Conservation (phyloP, 2,797 vertebrate species). For the Sarcoramphus papa region DNA sequence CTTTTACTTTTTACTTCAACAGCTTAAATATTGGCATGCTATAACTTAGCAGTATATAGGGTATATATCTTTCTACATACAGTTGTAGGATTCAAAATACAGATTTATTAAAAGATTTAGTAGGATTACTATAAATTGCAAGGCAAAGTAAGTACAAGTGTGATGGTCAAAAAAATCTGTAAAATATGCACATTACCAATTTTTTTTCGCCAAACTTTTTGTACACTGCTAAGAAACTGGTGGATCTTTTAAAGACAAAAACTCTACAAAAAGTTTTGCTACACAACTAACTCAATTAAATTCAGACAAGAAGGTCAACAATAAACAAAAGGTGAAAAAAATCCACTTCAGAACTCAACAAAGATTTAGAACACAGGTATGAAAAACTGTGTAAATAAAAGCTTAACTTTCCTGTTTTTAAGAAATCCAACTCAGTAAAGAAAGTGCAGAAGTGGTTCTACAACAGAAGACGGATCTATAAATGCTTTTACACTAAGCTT, state of each 20-base stretch:
- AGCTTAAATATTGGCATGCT: background rate
- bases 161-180: background rate
- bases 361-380: background rate
- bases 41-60: background rate
- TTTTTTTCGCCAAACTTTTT: background rate
- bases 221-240: background rate
- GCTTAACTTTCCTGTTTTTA: background rate
- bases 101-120: background rate
- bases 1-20: background rate
- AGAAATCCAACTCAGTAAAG: background rate
- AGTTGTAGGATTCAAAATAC: background rate
- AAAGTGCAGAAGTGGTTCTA: background rate
- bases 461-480: background rate
- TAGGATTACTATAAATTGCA: background rate
- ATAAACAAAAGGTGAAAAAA: background rate
- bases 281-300: background rate
- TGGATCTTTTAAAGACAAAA: background rate
- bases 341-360: background rate
- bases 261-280: background rate
- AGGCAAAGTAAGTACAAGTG: background rate
- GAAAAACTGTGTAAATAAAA: background rate
- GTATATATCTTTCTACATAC: background rate
- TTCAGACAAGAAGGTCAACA: background rate
- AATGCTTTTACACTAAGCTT: background rate
- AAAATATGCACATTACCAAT: fast-evolving